These are phyloP conservation scores for Danio choprae DNA, from an alignment of 2,797 vertebrate genomes.

Conservation along the genomic window DNA sequence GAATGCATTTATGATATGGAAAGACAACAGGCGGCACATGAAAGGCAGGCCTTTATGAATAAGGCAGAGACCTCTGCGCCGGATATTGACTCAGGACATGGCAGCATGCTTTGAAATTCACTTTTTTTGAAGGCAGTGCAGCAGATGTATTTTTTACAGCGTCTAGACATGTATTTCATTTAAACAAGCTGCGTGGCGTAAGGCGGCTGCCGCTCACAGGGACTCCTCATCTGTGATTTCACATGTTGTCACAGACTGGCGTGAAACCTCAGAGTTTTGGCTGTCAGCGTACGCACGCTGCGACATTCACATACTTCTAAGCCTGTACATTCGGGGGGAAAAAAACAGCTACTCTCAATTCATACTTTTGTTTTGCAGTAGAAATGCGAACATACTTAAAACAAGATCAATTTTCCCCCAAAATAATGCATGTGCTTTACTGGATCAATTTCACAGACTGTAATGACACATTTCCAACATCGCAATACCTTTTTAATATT, in stretches of 20 bases:
- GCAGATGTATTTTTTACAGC: slow-evolving; percentile 82
- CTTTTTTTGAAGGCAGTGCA: slow-evolving; percentile 79
- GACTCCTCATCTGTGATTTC: slow-evolving; percentile 44
- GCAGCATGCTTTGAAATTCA: slow-evolving; percentile 83
- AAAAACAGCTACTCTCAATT: slow-evolving; percentile 8
- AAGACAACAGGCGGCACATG: slow-evolving; percentile 83
- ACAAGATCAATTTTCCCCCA: not conserved
- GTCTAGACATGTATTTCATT: slow-evolving; percentile 83
- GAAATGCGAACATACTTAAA: not conserved
- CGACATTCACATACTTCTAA: not conserved
- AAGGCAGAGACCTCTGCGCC: slow-evolving; percentile 79
- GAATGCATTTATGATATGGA: slow-evolving; percentile 80
- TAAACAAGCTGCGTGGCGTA: slow-evolving; percentile 69
- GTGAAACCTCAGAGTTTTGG: slow-evolving; percentile 1
- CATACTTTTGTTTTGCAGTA: slow-evolving; percentile 3
- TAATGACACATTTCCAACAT: too few relatives aligned
- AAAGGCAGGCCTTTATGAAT: slow-evolving; percentile 82
- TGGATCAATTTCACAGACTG: too few relatives aligned
- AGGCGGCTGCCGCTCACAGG: slow-evolving; percentile 33
- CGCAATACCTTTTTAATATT: too few relatives aligned
- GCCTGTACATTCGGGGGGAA: not conserved
- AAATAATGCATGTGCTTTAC: not conserved
- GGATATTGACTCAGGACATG: slow-evolving; percentile 85
- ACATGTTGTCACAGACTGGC: slow-evolving; percentile 35
- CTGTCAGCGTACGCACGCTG: slow-evolving; percentile 2